phyloP scores from a whole-genome alignment of 2,113 vertebrate genomes.

The Bambusicola thoracicus region DNA sequence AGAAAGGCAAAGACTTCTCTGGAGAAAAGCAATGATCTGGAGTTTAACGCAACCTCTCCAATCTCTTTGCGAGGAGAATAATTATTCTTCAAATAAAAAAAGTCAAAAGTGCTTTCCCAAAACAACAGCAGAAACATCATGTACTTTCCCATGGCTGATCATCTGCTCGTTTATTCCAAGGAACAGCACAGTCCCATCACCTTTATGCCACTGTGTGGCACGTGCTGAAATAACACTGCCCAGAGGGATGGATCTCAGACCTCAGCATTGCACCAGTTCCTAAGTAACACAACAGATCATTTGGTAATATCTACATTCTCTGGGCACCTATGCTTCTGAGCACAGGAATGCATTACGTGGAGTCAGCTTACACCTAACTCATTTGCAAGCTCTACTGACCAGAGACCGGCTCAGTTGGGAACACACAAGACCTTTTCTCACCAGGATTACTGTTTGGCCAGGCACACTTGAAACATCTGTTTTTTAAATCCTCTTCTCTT shows the following conservation, averaged over 20 bases:
- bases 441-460: background rate
- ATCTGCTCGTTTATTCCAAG: too few species aligned
- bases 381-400: background rate
- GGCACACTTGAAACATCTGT: background rate
- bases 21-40: background rate
- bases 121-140: background rate
- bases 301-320: background rate
- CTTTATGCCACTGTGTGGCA: background rate
- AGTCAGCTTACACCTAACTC: background rate
- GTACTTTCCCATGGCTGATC: background rate
- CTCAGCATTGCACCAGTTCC: background rate
- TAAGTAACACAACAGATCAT: background rate
- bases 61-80: background rate
- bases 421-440: background rate
- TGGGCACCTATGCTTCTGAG: background rate
- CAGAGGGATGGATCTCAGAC: background rate
- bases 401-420: background rate
- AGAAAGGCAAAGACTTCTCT: background rate
- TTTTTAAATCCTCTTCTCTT: background rate
- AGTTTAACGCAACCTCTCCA: background rate
- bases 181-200: background rate
- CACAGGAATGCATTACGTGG: background rate
- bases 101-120: background rate
- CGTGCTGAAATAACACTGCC: background rate
- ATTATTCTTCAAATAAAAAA: background rate